These are phyloP conservation scores for Columba guinea DNA, from an alignment of 2,797 vertebrate genomes.

Conservation along the genomic window DNA sequence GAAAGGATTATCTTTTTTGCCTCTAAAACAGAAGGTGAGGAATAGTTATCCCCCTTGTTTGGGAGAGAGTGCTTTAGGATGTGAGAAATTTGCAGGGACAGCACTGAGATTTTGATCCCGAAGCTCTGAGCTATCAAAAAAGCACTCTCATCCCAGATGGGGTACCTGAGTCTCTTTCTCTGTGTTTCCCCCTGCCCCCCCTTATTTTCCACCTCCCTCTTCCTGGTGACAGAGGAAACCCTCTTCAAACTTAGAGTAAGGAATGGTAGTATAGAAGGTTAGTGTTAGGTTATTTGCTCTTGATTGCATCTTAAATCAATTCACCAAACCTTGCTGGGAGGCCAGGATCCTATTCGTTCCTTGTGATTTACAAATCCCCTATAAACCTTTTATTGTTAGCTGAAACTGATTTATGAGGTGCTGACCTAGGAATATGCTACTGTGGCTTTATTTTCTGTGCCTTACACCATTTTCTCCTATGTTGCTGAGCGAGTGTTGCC, in stretches of 20 bases:
- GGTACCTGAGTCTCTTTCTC: not conserved
- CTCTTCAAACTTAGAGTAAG: not conserved
- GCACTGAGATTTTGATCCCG: not conserved
- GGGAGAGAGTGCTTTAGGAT: not conserved
- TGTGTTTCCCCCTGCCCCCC: not conserved
- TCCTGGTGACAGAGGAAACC: not conserved
- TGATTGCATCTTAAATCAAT: conserved; percentile 7
- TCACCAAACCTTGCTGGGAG: not conserved
- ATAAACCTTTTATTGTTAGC: conserved; percentile 23
- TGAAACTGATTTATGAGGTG: conserved; percentile 15
- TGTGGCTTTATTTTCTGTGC: not conserved
- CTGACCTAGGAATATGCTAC: not conserved
- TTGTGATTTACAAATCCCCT: not conserved
- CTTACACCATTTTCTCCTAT: not conserved
- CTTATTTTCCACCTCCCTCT: accelerated
- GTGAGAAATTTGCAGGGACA: not conserved
- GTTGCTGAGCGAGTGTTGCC: not conserved
- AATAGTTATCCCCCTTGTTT: not conserved
- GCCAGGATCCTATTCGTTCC: not conserved
- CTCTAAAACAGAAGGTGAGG: not conserved
- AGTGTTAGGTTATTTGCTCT: not conserved
- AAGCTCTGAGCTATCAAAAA: not conserved
- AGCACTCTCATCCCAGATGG: not conserved
- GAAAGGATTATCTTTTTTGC: not conserved
- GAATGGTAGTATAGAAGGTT: not conserved